Conservation (phyloP, 2,113 vertebrate species). For the Micromys minutus region DNA sequence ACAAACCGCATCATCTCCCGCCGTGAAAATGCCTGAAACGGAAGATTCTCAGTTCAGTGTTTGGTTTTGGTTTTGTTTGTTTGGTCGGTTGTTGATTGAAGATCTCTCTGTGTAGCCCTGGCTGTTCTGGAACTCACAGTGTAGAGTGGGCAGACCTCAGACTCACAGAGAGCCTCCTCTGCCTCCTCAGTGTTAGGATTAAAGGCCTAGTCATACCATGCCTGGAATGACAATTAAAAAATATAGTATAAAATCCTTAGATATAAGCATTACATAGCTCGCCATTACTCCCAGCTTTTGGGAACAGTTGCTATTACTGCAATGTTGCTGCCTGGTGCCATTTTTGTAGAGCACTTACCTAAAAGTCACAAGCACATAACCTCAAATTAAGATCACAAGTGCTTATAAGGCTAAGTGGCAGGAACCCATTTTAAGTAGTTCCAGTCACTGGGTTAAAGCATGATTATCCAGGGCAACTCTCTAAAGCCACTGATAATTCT, state of each 20-base stretch:
- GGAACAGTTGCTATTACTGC: background rate
- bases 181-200: background rate
- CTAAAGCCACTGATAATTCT: background rate
- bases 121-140: background rate
- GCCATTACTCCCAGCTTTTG: background rate
- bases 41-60: no score
- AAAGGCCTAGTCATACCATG: background rate
- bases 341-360: background rate
- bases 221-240: background rate
- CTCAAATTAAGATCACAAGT: conserved; percentile 1
- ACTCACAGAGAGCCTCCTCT: background rate
- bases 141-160: background rate
- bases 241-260: background rate
- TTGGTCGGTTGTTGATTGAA: background rate
- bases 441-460: conserved; percentile 42
- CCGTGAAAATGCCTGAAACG: background rate
- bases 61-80: no score
- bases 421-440: background rate
- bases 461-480: background rate
- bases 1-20: background rate
- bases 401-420: conserved; percentile 20
- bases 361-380: background rate
- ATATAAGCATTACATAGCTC: background rate
- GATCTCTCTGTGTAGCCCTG: background rate
- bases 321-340: background rate